Conservation (phyloP, 2,797 vertebrate genomes). For the Eulemur albifrons region DNA sequence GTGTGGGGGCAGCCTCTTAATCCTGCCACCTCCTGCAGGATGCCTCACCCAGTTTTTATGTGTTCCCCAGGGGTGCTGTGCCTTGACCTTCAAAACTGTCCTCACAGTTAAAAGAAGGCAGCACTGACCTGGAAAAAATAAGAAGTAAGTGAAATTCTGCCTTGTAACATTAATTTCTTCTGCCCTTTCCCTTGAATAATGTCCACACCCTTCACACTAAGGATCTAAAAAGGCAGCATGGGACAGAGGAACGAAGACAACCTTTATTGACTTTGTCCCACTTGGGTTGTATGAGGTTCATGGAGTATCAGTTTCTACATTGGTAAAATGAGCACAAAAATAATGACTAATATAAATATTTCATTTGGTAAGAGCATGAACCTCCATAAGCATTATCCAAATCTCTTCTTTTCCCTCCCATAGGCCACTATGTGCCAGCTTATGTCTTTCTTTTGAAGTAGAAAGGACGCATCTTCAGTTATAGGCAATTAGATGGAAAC, state of each 20-base stretch:
- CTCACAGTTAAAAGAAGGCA: not conserved
- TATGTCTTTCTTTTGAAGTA: not conserved
- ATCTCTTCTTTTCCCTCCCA: not conserved
- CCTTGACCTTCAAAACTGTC: not conserved
- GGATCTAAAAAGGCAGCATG: not conserved
- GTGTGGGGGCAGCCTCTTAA: not conserved
- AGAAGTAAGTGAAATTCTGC: not conserved
- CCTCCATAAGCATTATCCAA: not conserved
- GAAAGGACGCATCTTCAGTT: not conserved
- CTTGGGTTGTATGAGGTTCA: not conserved
- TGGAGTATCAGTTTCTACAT: not conserved
- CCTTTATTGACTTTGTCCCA: not conserved
- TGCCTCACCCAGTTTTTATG: not conserved
- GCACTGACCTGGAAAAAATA: not conserved
- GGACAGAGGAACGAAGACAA: not conserved
- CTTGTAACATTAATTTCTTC: not conserved
- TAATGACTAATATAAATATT: not conserved
- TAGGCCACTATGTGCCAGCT: not conserved
- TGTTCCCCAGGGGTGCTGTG: not conserved
- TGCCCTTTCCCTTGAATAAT: not conserved
- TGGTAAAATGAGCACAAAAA: not conserved
- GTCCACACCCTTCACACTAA: accelerated
- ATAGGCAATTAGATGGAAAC: not conserved
- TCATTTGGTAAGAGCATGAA: not conserved
- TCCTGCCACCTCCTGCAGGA: not conserved